Evolutionary conservation across 2,888 invertebrate species (phyloP), one percentile per base, ranked within the genome.

Genomic region (Agrochola macilenta): DNA sequence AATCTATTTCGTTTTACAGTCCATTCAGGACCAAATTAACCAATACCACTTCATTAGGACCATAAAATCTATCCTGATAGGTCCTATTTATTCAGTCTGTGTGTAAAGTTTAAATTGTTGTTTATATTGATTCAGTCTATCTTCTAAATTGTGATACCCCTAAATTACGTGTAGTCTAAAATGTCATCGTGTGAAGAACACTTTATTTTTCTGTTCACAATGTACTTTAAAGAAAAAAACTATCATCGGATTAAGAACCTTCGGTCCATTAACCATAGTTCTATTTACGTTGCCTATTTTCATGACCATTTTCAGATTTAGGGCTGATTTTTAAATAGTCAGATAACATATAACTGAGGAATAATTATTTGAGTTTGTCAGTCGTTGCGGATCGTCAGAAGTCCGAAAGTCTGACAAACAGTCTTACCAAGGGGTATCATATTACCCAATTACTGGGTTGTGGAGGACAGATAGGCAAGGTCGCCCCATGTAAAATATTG

Each of bases 41-140:
- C 91, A 89, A 91, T 91, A 91, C 79, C 87, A 87, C 87, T 91
- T 88, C 91, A 91, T 92, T 91, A 91, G 86, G 63, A 54, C 82
- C 83, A 88, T 92, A 91, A 93, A 93, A 86, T 84, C 83, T 78
- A 80, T 81, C 74, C 82, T 70, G 86, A 89, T 90, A 88, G 70
- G 65, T 77, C 68, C 30, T 65, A 58, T 58, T 57, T 65, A 58
- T 58, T 57, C 14, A 63, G 39, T 30, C 4, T 61, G 4, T 61
- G n/a, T 60, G 35, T 66, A 20, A 7, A 12, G 46, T 11, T 46
- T 65, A 35, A 30, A 70, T n/a, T 30, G 30, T 35, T 30, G 30
- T 58, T 26, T 9, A 46, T 17, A 63, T 46, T 52, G 9, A n/a
- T 61, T 76, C 43, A 23, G 46, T 49, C 17, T 23, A 1, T 30